Evolutionary conservation across 2,113 vertebrate genomes (phyloP), one percentile per base, ranked within the genome.

Genomic region (Chionomys nivalis): DNA sequence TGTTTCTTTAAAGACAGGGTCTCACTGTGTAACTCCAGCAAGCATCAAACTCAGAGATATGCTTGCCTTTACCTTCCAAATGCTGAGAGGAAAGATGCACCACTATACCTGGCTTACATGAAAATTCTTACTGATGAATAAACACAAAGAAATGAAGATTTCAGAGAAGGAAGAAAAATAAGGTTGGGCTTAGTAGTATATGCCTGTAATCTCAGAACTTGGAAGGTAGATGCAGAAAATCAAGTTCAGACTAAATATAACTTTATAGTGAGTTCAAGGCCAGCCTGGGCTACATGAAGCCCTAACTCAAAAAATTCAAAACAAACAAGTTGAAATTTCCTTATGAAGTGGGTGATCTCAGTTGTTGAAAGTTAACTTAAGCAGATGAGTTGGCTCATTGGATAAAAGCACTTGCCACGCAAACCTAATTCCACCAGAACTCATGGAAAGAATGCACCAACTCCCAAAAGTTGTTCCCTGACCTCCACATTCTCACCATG

Each of bases 111-210:
- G 36, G 52, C 12, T 82, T 58, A 58, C 31, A 76, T 77, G 76
- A 76, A 94, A 91, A 91, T 88, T 52, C 47, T 79, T 66, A 66
- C 2, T 44, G 24, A 65, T 68, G 11, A 92, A 78, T 87, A 83
- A 94, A 90, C 73, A 66, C 11, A 73, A 72, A 75, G 75, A 61
- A 82, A 16, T 44, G 83, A n/a, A 90, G 58, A 4, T 92, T 90
- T 95, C 66, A 90, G 44, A 96, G 52, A 93, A 90, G 49, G 23
- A 72, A 76, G 66, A 44, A 42, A 42, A 44, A 89, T n/a, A 17
- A 58, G 44, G 24, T 28, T 87, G 63, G 83, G 42, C 82, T 66
- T 86, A 17, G 26, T 86, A 7, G 42, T 68, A 31, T 19, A 49
- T 47, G 65, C 42, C 63, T 68, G 5, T 86, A 42, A 66, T 33